Percentiles rank a stretch among this genome's conserved stretches.
Evolutionary conservation across 2,797 vertebrate genomes (phyloP).

Genomic region (Mallotus villosus): DNA sequence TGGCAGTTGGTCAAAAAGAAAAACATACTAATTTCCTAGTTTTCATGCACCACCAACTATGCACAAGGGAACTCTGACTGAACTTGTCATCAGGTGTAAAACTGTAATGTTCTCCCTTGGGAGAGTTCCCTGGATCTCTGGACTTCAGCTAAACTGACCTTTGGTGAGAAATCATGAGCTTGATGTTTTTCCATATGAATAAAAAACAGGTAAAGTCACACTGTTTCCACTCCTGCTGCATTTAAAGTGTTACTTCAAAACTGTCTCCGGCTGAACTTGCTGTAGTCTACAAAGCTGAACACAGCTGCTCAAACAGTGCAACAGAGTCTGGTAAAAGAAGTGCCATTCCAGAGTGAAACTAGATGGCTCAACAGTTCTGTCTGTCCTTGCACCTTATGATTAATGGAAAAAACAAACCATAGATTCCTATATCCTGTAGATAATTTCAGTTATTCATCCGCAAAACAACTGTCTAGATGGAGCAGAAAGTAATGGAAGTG

Average conservation of each 20-base stretch:
- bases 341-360: neutral
- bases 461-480: conserved; percentile 6
- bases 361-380: neutral
- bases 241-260: conserved; percentile 7
- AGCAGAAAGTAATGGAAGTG: neutral
- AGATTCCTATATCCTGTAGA: neutral
- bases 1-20: neutral
- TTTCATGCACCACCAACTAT: neutral
- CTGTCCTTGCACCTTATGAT: neutral
- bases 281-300: neutral
- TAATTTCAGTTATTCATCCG: neutral
- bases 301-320: neutral
- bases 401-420: neutral
- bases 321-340: neutral
- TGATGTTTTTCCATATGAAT: conserved; percentile 5
- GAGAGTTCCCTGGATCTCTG: conserved; percentile 1
- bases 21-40: neutral
- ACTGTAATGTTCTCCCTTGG: conserved; percentile 7
- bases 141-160: conserved; percentile 12
- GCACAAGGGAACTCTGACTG: neutral
- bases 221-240: conserved; percentile 14
- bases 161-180: conserved; percentile 9
- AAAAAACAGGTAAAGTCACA: neutral
- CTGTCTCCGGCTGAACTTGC: neutral
- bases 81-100: neutral